Evolutionary conservation across 2,888 invertebrate genomes (phyloP), one percentile per base, ranked within the genome.

Genomic region (Amiota mariae): DNA sequence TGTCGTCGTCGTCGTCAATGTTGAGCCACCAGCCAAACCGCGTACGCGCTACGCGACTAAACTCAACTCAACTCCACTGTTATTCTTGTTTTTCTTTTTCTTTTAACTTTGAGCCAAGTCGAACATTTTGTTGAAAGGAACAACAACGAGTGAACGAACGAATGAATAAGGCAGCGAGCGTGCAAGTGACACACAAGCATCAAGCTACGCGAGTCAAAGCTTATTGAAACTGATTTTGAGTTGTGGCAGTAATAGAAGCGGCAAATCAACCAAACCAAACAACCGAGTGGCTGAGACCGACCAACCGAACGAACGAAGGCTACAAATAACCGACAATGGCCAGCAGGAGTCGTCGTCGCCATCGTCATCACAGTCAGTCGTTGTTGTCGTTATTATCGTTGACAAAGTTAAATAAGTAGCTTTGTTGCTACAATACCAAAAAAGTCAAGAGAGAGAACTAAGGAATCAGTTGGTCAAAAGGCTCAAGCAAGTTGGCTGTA

Each of bases 191-290:
- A 66, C 18, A 66, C 66, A 12, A 66, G 66, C 86, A 84, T 78
- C 79, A 74, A 78, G 85, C 80, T 83, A 86, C 85, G 82, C 83
- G 85, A 86, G 86, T 83, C 82, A 86, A 86, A 83, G 83, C 86
- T 80, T 81, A 83, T 83, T 83, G 85, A 83, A 86, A 86, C 82
- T 73, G 79, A 78, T 85, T 86, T 86, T 84, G 82, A 78, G 66
- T 66, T 66, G 66, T 66, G 66, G 49, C 66, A 48, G 18, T 36
- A 49, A 18, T 18, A 1, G 10, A 66, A 66, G 66, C 18, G 49
- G 49, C 18, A 46, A n/a, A 20, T 59, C 59, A 20, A 54, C 54
- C n/a, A 54, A 54, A 15, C 54, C 8, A 12, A 13, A 15, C 1
- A 13, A 15, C 8, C 54, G 54, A 12, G 15, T 11, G 20, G 9